Conservation (phyloP, 2,888 invertebrate species). For the Bellardia bayeri region DNA sequence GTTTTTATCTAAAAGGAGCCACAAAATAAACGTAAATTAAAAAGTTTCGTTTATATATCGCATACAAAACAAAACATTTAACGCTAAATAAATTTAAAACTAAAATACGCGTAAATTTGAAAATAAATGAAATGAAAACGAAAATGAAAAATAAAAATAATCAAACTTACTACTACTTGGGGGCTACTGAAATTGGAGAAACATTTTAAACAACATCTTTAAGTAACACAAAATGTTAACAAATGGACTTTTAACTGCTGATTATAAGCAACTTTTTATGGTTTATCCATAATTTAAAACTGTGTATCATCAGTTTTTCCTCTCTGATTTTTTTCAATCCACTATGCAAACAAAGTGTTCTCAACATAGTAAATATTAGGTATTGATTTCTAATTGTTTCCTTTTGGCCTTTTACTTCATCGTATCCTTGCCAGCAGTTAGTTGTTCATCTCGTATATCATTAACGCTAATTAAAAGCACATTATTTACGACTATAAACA, state of each 20-base stretch:
- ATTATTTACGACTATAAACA: conserved; percentile 75
- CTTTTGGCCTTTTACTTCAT: conserved; percentile 20
- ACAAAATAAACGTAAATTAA: conserved; percentile 27
- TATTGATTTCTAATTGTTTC: conserved; percentile 61
- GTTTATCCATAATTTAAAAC: background rate
- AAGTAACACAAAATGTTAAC: background rate
- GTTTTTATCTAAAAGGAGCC: conserved; percentile 10
- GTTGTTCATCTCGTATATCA: conserved; percentile 34
- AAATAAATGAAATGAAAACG: background rate
- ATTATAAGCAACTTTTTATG: background rate
- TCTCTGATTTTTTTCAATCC: background rate
- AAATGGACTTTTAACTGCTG: conserved; percentile 1
- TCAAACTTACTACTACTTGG: background rate
- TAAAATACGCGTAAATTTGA: background rate
- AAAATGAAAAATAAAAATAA: background rate
- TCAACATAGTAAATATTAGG: background rate
- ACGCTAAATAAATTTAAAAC: conserved; percentile 39
- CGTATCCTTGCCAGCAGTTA: background rate
- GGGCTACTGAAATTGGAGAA: background rate
- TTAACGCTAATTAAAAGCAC: conserved; percentile 60
- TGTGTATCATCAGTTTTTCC: background rate
- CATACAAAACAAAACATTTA: conserved; percentile 21
- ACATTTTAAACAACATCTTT: background rate
- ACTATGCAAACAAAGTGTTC: background rate
- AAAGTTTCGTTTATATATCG: background rate